Percentiles rank a stretch among this genome's conserved stretches.
phyloP scores from a whole-genome alignment of 2,113 vertebrate genomes.

The Lagopus muta region DNA sequence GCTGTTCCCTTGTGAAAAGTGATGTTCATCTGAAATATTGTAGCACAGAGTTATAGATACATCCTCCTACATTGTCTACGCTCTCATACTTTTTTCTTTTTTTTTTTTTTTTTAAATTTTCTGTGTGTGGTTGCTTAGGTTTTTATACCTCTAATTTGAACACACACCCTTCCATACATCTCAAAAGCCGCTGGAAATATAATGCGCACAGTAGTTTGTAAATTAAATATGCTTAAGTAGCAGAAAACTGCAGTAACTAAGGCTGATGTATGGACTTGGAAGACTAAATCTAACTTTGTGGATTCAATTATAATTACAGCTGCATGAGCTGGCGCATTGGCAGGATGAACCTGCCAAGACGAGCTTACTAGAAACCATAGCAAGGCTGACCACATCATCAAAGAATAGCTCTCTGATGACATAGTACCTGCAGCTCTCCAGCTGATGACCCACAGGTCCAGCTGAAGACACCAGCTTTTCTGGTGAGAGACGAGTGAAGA shows the following conservation, averaged over 20 bases:
- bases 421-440: slow-evolving; percentile 26
- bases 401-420: slow-evolving; percentile 64
- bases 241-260: slow-evolving; percentile 64
- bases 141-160: not conserved
- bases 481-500: not conserved
- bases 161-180: slow-evolving; percentile 1
- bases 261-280: slow-evolving; percentile 62
- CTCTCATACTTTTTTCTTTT: not conserved
- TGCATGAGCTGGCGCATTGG: slow-evolving; percentile 64
- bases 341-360: slow-evolving; percentile 62
- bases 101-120: not conserved
- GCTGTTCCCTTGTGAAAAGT: not conserved
- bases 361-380: slow-evolving; percentile 47
- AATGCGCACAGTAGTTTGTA: slow-evolving; percentile 69
- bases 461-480: not conserved
- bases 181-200: slow-evolving; percentile 55
- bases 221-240: slow-evolving; percentile 69
- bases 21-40: not conserved
- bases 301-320: slow-evolving; percentile 77
- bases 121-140: not conserved
- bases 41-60: not conserved
- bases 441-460: not conserved
- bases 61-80: not conserved
- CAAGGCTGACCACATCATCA: slow-evolving; percentile 57
- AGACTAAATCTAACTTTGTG: slow-evolving; percentile 68